phyloP scores from a whole-genome alignment of 1,140 invertebrate species.

The Ctenoplectra terminalis region DNA sequence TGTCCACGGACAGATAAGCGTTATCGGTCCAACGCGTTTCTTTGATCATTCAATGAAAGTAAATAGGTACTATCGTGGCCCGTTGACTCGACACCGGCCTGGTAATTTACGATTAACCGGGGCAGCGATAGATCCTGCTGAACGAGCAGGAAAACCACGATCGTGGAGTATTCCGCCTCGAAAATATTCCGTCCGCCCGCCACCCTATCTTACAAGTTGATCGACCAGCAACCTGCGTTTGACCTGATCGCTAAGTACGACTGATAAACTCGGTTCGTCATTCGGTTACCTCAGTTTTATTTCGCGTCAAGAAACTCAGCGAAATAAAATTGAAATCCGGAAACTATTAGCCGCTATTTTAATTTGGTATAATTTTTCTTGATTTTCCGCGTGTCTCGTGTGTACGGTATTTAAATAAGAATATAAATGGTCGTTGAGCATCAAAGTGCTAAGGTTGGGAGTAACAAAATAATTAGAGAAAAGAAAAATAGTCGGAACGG shows the following conservation, averaged over 20 bases:
- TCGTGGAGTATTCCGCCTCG: background rate
- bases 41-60: conserved; percentile 66
- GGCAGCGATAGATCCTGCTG: conserved; percentile 12
- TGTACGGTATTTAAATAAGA: too few species aligned
- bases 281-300: too few species aligned
- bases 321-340: too few species aligned
- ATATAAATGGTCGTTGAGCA: too few species aligned
- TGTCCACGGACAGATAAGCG: conserved; percentile 59
- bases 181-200: background rate
- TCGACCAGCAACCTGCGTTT: background rate
- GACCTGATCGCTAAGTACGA: too few species aligned
- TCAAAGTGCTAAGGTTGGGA: too few species aligned
- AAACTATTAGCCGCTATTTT: too few species aligned
- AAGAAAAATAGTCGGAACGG: too few species aligned
- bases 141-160: background rate
- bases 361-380: too few species aligned
- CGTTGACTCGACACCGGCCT: conserved; percentile 26
- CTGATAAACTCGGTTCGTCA: background rate
- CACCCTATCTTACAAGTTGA: background rate
- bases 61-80: conserved; percentile 60
- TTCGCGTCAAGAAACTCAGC: too few species aligned
- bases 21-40: conserved; percentile 64
- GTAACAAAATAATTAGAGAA: too few species aligned
- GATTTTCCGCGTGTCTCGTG: too few species aligned
- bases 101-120: conserved; percentile 60